These are phyloP conservation scores for Proteles cristata DNA, from an alignment of 2,113 vertebrate species.

Conservation along the genomic window DNA sequence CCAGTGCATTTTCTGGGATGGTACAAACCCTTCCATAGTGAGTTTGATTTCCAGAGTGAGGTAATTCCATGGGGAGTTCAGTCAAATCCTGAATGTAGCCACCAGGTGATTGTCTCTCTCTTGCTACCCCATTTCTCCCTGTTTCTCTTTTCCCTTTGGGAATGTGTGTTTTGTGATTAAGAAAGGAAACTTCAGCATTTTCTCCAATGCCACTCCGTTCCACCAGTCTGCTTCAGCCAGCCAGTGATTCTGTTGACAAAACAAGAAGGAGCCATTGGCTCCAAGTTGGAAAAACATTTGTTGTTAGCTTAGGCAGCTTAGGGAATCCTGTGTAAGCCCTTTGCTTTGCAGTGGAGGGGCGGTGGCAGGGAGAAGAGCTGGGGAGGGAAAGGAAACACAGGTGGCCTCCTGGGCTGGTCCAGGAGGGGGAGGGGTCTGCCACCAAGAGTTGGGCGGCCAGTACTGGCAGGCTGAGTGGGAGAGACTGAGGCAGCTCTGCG, in stretches of 20 bases:
- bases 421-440: not conserved
- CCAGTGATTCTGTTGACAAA: slow-evolving; percentile 36
- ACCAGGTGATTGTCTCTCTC: not conserved
- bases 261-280: slow-evolving; percentile 15
- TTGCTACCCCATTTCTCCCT: not conserved
- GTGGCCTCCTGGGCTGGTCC: slow-evolving; percentile 66
- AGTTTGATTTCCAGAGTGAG: not conserved
- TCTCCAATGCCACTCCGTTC: not conserved
- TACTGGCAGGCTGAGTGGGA: not conserved
- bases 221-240: not conserved
- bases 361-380: not conserved
- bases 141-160: not conserved
- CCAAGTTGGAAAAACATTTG: slow-evolving; percentile 77
- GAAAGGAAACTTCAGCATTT: not conserved
- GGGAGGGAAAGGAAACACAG: slow-evolving; percentile 76
- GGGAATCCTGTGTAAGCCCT: not conserved
- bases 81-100: not conserved
- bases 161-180: not conserved
- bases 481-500: not conserved
- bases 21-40: not conserved
- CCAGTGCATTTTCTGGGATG: not conserved
- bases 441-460: not conserved
- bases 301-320: not conserved
- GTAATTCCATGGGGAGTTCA: not conserved
- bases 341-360: slow-evolving; percentile 42